Percentiles rank a stretch among this genome's conserved stretches.
phyloP scores from a whole-genome alignment of 2,797 vertebrate genomes.

The Squalus acanthias region DNA sequence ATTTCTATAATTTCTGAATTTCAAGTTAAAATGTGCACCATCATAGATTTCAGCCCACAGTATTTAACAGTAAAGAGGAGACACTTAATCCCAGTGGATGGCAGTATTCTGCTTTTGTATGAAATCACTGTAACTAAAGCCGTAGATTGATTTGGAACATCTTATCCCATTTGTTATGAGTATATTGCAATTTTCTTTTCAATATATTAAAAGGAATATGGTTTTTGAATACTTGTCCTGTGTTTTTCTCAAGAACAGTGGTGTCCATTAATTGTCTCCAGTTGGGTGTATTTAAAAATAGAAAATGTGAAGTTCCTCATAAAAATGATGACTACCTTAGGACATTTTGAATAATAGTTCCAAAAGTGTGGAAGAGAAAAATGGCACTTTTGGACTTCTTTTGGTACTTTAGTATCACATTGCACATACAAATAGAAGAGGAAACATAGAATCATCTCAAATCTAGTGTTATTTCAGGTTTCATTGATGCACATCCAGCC shows the following conservation, averaged over 20 bases:
- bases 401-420: background rate
- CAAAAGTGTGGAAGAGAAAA: background rate
- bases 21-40: slow-evolving; percentile 31
- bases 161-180: slow-evolving; percentile 15
- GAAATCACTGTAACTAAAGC: slow-evolving; percentile 72
- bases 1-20: slow-evolving; percentile 30
- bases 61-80: slow-evolving; percentile 56
- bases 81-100: slow-evolving; percentile 62
- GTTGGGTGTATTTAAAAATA: background rate
- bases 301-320: background rate
- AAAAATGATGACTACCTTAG: background rate
- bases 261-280: background rate
- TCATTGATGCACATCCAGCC: background rate
- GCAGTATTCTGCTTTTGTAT: slow-evolving; percentile 68
- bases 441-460: background rate
- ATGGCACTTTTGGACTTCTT: background rate
- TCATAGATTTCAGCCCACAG: slow-evolving; percentile 29
- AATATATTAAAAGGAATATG: background rate
- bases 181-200: background rate
- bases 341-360: background rate
- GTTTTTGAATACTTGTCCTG: background rate
- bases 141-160: slow-evolving; percentile 43
- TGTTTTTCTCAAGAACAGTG: background rate
- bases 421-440: background rate
- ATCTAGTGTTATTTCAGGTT: background rate